Conservation (phyloP, 2,113 vertebrate species). For the Scophthalmus maximus region DNA sequence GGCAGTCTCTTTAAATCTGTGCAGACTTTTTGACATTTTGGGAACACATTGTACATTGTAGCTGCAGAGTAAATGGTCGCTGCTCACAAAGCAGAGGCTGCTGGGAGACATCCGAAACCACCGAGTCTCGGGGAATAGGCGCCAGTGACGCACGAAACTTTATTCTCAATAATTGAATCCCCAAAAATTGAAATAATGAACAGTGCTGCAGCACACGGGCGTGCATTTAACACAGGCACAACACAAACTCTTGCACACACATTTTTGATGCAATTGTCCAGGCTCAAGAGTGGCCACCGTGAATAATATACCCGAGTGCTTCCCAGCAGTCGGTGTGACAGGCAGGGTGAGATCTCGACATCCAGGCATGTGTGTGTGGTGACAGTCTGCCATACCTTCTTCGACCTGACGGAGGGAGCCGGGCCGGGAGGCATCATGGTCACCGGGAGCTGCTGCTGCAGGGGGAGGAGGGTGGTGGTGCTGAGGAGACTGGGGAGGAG, state of each 20-base stretch:
- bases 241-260: constrained; percentile 5
- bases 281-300: constrained; percentile 35
- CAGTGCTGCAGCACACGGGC: neutral
- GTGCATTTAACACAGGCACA: neutral
- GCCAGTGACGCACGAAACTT: neutral
- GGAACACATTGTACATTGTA: neutral
- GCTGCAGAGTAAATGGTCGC: neutral
- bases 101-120: neutral
- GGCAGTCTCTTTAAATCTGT: neutral
- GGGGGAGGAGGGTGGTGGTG: constrained; percentile 72
- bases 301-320: constrained; percentile 63
- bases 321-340: constrained; percentile 49
- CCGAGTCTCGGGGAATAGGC: too few species aligned
- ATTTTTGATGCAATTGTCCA: constrained; percentile 30
- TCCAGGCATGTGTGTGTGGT: constrained; percentile 44
- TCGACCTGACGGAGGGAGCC: constrained; percentile 53
- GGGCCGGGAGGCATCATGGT: constrained; percentile 44
- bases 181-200: constrained; percentile 13
- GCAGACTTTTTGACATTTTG: neutral
- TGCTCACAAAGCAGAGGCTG: neutral
- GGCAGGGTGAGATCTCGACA: constrained; percentile 59
- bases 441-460: constrained; percentile 75
- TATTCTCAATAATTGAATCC: neutral
- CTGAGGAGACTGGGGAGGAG: constrained; percentile 44
- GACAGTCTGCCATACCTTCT: constrained; percentile 76